Evolutionary conservation across 2,888 invertebrate species (phyloP), one percentile per base, ranked within the genome.

Genomic region (Eristalis pertinax): DNA sequence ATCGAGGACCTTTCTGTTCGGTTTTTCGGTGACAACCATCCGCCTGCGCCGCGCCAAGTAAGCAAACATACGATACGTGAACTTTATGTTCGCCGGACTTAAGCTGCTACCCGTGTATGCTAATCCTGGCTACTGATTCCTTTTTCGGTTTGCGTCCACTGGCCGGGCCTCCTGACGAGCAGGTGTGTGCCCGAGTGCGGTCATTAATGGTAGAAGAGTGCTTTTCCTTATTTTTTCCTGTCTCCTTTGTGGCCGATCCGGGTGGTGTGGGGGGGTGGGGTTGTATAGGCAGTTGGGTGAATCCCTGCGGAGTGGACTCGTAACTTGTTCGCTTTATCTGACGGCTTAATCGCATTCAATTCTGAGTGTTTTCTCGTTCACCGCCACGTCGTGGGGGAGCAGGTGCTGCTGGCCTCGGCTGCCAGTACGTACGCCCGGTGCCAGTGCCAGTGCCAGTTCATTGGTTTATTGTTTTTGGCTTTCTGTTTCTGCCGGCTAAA

Each of bases 281-380:
- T 1, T 50, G 50, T 19, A 7, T 65, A 73, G 68, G 74, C 69
- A 64, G 63, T 63, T 72, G 8, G 41, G 74, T 29, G 67, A 86
- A 62, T 78, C 85, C 78, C 73, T 70, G 41, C 72, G 70, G 75
- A 79, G 58, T 50, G 50, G 67, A 67, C 75, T 86, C 86, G 86
- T 86, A 86, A 86, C 86, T 86, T 86, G 78, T 83, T 75, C 82
- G 41, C 74, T 86, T 86, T 86, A 86, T 86, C 86, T 72, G 86
- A 86, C 75, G 83, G 86, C 83, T 86, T 86, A 86, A 86, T 86
- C 83, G 75, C 76, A 83, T 86, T 86, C 83, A 78, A 83, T 75
- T 74, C 69, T 29, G 69, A 72, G 75, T 75, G 76, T 68, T 70
- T 70, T 64, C 68, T 74, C 32, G 19, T 70, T 73, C 32, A 13